Evolutionary conservation across 2,113 vertebrate species (phyloP), one percentile per base, ranked within the genome.

Genomic region (Coptodon rendalli): DNA sequence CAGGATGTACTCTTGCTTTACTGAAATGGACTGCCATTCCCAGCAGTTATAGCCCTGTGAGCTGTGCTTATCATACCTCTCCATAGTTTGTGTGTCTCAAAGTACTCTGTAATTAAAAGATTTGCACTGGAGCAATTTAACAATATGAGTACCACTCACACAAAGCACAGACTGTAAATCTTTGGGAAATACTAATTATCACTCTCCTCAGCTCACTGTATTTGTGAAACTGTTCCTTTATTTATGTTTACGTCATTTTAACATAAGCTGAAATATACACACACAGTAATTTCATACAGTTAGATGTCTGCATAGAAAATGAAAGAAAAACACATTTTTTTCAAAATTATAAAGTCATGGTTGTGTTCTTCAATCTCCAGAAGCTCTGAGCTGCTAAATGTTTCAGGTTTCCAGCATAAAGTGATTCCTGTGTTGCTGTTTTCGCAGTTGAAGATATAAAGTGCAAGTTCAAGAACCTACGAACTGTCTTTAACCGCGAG

Each of bases 381-480:
- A 73, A 50, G 24, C 43, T 76, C 22, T 76, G 27, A 19, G 43
- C 43, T 78, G 71, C 6, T 31, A 31, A 50, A 31, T 50, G 10
- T 78, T 31, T 19, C 27, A 19, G 24, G 7, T 50, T 29, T 48
- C 14, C 43, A 48, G n/a, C 27, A 31, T 29, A 50, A 78, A 27
- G 34, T 78, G 14, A 81, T 10, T 48, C 17, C 22, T 80, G 14
- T 87, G 8, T 87, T 71, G 5, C 9, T 86, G 10, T 86, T 71
- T 86, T 90, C 73, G 19, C 88, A 95, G 94, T 94, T 6, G 92
- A 93, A 48, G 93, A 95, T 59, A 36, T 95, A 52, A 95, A 95
- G 59, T 83, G 83, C 79, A 95, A 95, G 79, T 95, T 94, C 80
- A 95, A 94, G 85, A 95, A 95, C 89, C 94, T 95, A 0, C 92